Conservation (phyloP, 2,888 invertebrate species). For the Leptinotarsa juncta region DNA sequence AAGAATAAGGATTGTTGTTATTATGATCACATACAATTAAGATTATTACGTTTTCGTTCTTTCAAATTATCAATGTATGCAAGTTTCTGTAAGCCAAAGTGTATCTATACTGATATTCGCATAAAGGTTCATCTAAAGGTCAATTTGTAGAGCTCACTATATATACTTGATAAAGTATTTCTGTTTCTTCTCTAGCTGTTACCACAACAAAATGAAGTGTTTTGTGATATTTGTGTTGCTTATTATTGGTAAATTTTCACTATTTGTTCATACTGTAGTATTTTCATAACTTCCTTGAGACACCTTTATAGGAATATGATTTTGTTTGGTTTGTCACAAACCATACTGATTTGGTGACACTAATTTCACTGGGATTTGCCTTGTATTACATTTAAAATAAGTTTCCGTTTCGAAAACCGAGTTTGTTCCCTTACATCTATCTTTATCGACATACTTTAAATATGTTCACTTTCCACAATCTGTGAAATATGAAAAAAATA, state of each 20-base stretch:
- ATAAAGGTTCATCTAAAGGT: background rate
- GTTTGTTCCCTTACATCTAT: too few relatives aligned
- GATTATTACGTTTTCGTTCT: background rate
- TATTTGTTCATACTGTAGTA: too few relatives aligned
- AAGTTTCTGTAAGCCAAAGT: background rate
- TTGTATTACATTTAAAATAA: too few relatives aligned
- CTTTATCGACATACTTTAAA: too few relatives aligned
- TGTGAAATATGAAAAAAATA: too few relatives aligned
- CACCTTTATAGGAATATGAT: too few relatives aligned
- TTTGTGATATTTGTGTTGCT: background rate
- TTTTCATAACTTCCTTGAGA: too few relatives aligned
- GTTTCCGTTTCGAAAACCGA: too few relatives aligned
- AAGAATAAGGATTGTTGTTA: background rate
- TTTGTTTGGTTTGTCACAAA: too few relatives aligned
- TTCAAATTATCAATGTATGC: background rate
- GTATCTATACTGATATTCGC: background rate
- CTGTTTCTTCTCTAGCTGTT: background rate
- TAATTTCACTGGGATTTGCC: too few relatives aligned
- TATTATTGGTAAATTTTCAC: constrained; percentile 7
- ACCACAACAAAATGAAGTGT: constrained; percentile 4
- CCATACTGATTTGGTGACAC: too few relatives aligned
- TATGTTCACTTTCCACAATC: too few relatives aligned
- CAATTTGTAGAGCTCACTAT: background rate
- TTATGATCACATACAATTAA: background rate
- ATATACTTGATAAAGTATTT: background rate